phyloP scores from a whole-genome alignment of 2,113 vertebrate genomes.

The Catagonus wagneri region DNA sequence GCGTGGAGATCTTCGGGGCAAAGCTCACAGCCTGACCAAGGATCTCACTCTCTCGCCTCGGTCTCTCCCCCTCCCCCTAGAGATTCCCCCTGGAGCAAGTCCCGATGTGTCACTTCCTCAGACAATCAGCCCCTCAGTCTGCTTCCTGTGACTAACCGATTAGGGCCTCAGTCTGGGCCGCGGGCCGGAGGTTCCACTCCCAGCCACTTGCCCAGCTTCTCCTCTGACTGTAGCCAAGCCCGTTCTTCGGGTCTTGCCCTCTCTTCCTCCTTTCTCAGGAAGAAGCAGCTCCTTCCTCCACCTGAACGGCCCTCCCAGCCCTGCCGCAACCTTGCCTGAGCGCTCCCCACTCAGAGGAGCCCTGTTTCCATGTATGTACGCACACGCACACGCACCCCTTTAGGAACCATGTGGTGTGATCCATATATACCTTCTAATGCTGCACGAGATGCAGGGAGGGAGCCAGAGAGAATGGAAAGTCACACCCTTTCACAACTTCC shows the following conservation, averaged over 20 bases:
- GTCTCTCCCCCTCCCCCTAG: not conserved
- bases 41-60: not conserved
- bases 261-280: not conserved
- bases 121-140: too few species aligned
- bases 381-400: not conserved
- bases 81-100: not conserved
- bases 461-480: not conserved
- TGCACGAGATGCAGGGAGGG: fast-evolving
- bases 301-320: not conserved
- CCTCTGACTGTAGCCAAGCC: not conserved
- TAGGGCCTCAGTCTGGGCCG: not conserved
- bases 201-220: not conserved
- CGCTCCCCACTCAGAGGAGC: not conserved
- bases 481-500: not conserved
- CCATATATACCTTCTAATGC: fast-evolving
- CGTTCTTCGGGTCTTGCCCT: not conserved
- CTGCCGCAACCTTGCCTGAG: not conserved
- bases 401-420: not conserved
- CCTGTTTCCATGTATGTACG: not conserved
- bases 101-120: not conserved
- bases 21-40: fast-evolving
- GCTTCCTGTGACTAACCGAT: not conserved
- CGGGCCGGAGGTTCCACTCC: not conserved
- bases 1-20: not conserved
- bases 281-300: not conserved